These are phyloP conservation scores for Drosophila dives DNA, from an alignment of 2,888 invertebrate genomes.

Conservation along the genomic window DNA sequence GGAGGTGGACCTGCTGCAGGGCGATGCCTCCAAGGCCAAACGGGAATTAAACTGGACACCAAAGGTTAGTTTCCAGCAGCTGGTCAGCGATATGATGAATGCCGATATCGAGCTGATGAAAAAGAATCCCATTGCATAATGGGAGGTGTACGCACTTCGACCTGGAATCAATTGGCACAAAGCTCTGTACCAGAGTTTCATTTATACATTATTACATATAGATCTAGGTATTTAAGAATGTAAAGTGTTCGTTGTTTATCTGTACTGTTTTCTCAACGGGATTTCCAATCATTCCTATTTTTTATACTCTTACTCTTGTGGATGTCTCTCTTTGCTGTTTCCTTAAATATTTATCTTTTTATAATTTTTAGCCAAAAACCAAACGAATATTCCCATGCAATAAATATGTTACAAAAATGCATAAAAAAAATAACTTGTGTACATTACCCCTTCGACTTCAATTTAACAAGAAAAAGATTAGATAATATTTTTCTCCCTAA, in stretches of 20 bases:
- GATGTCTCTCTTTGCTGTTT: conserved; percentile 38
- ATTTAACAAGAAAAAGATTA: background rate
- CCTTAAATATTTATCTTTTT: conserved; percentile 45
- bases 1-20: conserved; percentile 97
- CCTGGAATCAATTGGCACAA: conserved; percentile 64
- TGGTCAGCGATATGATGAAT: conserved; percentile 97
- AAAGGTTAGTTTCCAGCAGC: conserved; percentile 91
- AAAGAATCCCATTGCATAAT: conserved; percentile 93
- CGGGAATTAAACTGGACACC: conserved; percentile 94
- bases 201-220: conserved; percentile 34
- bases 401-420: conserved; percentile 51
- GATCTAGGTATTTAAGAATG: conserved; percentile 41
- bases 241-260: conserved; percentile 42
- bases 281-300: conserved; percentile 71
- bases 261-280: conserved; percentile 42
- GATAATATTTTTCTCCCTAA: background rate
- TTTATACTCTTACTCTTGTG: conserved; percentile 27
- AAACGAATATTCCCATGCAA: conserved; percentile 50
- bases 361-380: conserved; percentile 37
- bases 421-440: background rate
- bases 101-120: conserved; percentile 96
- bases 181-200: conserved; percentile 46
- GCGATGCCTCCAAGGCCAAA: conserved; percentile 97
- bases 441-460: background rate
- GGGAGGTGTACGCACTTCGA: background rate